phyloP scores from a whole-genome alignment of 2,113 vertebrate species.

The Oryctolagus cuniculus region mOryCun1.1 NC_091442.1:67388501-67389000 shows the following conservation, averaged over 20 bases:
- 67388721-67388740: constrained; percentile 3
- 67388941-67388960: constrained; percentile 37
- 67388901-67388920: constrained; percentile 29
- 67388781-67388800: constrained; percentile 25
- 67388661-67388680: constrained; percentile 50
- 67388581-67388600: background rate
- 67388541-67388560: constrained; percentile 34
- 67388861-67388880: background rate
- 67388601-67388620: background rate
- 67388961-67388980: constrained; percentile 49
- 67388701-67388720: constrained; percentile 38
- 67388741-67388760: constrained; percentile 23
- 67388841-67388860: background rate
- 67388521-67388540: constrained; percentile 35
- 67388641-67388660: constrained; percentile 33
- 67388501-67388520: background rate
- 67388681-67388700: background rate
- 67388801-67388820: background rate
- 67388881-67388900: background rate
- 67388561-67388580: constrained; percentile 9
- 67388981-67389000: background rate
- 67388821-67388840: constrained; percentile 39
- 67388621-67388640: background rate
- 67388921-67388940: background rate
- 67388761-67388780: constrained; percentile 13